Evolutionary conservation across 2,797 vertebrate species (phyloP).

Genomic region (Etheostoma nigrum): DNA sequence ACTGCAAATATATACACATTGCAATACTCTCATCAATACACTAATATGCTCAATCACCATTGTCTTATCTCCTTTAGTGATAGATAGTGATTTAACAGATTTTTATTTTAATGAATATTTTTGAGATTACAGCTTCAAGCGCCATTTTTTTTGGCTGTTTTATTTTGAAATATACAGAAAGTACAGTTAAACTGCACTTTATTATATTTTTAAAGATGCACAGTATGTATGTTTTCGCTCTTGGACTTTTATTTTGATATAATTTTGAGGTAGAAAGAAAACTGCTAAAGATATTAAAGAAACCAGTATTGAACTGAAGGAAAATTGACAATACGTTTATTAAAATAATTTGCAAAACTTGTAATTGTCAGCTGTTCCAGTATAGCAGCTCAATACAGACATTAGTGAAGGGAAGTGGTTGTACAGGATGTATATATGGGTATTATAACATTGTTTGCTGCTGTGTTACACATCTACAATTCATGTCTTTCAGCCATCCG

Average conservation of each 20-base stretch:
- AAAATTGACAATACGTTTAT: background rate
- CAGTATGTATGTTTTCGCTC: background rate
- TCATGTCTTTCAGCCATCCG: constrained; percentile 43
- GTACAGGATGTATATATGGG: background rate
- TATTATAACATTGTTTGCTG: background rate
- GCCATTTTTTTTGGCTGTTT: background rate
- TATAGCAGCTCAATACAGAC: background rate
- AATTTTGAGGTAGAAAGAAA: background rate
- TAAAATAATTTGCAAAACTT: background rate
- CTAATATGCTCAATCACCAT: no score
- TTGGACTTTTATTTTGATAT: background rate
- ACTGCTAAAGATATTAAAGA: background rate
- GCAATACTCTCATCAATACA: no score
- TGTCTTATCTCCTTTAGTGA: no score
- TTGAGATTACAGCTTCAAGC: no score
- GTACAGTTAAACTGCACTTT: background rate
- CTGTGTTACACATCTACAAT: constrained; percentile 13
- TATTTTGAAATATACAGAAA: background rate
- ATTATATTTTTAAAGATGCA: background rate
- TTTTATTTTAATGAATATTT: no score
- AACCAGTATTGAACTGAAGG: background rate
- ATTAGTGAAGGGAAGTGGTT: no score
- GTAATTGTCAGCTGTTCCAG: background rate
- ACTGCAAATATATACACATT: no score
- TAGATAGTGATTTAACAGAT: no score